Base-by-base conservation (phyloP, 2,888 invertebrate species). In the Aphrophora alni region DNA sequence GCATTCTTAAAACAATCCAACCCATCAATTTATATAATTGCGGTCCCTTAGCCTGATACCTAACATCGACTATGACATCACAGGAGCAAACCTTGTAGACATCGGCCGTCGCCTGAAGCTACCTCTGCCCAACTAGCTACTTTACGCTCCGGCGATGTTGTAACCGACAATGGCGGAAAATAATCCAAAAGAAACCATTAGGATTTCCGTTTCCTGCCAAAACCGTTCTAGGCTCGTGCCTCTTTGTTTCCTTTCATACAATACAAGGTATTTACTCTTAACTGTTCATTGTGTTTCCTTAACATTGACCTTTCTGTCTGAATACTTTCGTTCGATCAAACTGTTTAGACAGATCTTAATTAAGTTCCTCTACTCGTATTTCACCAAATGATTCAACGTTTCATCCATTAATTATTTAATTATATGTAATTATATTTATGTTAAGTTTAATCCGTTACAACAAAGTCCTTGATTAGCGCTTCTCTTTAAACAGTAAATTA, bases 161-260 rank as follows among this genome's bases (percentile, higher is more conserved):
- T 5, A 59, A 59, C 59, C 59, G 14, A 5, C 59, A 10, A 21
- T 8, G 10, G 21, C 59, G 59, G 59, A 59, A 59, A 1, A 59
- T 59, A 59, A 59, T 59, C 59, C 21, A 21, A 59, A 59, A 59
- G 59, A 59, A 59, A 59, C n/a, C 21, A 59, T 59, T 59, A 59
- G 59, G 21, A 59, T 59, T 59, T 59, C 59, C 59, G 59, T 59
- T 59, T 59, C 59, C 59, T 59, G 59, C 59, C 59, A 21, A 59
- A 59, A 59, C 59, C 59, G n/a, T 59, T 59, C 59, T 21, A 12
- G n/a, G 59, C 59, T 44, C 44, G 44, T 33, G 33, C 33, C 5
- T 33, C 33, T 33, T 44, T 17, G 44, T 44, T 44, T 44, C 44
- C 44, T 44, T 14, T 12, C 17, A 44, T 44, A 44, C 44, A 44